These are phyloP conservation scores for Orussus abietinus DNA, from an alignment of 1,140 invertebrate species.

Conservation along the genomic window DNA sequence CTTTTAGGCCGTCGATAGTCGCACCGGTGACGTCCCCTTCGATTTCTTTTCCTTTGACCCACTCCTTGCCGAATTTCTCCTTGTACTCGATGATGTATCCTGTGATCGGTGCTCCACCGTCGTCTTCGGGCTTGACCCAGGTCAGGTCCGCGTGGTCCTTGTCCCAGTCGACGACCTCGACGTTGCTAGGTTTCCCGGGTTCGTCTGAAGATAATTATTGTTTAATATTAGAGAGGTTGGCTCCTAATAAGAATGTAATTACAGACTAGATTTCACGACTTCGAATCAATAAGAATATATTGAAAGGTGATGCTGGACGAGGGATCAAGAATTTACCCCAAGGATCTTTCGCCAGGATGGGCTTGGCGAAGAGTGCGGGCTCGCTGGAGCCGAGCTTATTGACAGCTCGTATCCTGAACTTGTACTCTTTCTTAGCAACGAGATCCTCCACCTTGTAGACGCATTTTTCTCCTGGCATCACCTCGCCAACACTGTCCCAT, in stretches of 20 bases:
- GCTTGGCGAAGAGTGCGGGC: constrained; percentile 79
- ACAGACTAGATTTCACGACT: no score
- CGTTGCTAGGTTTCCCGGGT: constrained; percentile 85
- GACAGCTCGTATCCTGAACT: constrained; percentile 92
- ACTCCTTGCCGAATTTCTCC: constrained; percentile 89
- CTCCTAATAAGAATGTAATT: no score
- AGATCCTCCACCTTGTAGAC: constrained; percentile 86
- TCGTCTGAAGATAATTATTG: constrained; percentile 70
- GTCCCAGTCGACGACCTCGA: constrained; percentile 94
- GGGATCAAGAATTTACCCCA: constrained; percentile 69
- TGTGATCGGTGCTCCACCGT: constrained; percentile 92
- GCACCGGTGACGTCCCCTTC: constrained; percentile 70
- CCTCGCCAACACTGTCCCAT: constrained; percentile 81
- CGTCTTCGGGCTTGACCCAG: constrained; percentile 84
- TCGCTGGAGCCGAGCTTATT: constrained; percentile 89
- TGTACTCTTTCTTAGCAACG: constrained; percentile 82
- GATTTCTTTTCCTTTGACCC: constrained; percentile 77
- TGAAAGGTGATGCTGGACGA: constrained; percentile 4
- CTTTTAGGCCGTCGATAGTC: constrained; percentile 86
- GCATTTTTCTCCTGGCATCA: constrained; percentile 61
- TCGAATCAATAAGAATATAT: no score
- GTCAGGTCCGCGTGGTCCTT: constrained; percentile 91
- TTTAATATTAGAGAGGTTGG: no score
- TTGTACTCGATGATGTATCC: constrained; percentile 91
- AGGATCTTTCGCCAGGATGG: constrained; percentile 93